Base-by-base conservation (phyloP, 2,888 invertebrate species). In the Mythimna albipuncta region DNA sequence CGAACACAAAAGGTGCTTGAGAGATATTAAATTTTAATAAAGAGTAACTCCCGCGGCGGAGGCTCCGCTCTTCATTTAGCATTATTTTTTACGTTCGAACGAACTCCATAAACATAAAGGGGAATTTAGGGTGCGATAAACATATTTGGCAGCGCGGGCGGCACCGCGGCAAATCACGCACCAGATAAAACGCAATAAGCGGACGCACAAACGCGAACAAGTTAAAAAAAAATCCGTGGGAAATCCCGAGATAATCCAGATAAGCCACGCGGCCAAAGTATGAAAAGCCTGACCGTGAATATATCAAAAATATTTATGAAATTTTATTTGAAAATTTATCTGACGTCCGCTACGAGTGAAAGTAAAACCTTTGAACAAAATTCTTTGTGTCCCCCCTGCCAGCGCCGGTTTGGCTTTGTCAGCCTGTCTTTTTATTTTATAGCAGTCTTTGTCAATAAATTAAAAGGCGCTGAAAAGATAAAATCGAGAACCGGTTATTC, bases 261-360 rank as follows among this genome's bases (percentile, higher is more conserved):
- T 95, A 95, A 95, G 93, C 95, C 95, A 94, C 94, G 94, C 92
- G 92, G 92, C 91, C 91, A 90, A 93, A 93, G 93, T 93, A 94
- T 93, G 91, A 92, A 93, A 93, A 91, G 91, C 94, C 94, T 95
- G 95, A 95, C 95, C 95, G 92, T 93, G 94, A 95, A 95, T 96
- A 95, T 91, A 95, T 95, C 93, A 95, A 93, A 93, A 93, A 94
- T 93, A 94, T 94, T 94, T 93, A 93, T 91, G 91, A 92, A 94
- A 93, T 92, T 93, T 92, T 91, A 92, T 94, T 94, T 91, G 87
- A 85, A 88, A 89, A 91, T 92, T 92, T 90, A 92, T 92, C 89
- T 90, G 85, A 88, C 88, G 90, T 86, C 88, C 89, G 87, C 85
- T 77, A 71, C 79, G 83, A 85, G 83, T 85, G 86, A 89, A 88